Evolutionary conservation across 2,888 invertebrate species (phyloP).

Genomic region (Lycia hirtaria): DNA sequence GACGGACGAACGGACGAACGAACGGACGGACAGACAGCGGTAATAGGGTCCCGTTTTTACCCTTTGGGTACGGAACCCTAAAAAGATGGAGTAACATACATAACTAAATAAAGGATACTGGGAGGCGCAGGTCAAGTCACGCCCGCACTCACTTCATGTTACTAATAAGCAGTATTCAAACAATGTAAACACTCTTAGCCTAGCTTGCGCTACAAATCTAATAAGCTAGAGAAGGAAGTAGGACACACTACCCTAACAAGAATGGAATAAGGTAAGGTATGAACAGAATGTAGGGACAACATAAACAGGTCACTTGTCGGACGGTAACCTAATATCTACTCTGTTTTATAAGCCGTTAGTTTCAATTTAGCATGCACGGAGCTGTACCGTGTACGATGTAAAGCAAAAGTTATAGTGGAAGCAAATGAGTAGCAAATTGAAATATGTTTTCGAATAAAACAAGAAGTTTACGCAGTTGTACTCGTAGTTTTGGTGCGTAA

Average conservation of each 20-base stretch:
- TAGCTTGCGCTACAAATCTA: slow-evolving; percentile 12
- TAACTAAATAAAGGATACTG: no score
- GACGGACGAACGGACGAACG: no score
- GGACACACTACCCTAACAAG: slow-evolving; percentile 50
- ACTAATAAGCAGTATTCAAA: no score
- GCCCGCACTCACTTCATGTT: no score
- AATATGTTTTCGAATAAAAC: slow-evolving; percentile 17
- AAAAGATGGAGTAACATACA: no score
- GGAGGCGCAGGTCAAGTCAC: no score
- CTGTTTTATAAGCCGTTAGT: slow-evolving; percentile 65
- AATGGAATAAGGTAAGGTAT: slow-evolving; percentile 56
- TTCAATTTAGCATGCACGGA: slow-evolving; percentile 66
- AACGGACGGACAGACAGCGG: no score
- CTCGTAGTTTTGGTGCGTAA: no score
- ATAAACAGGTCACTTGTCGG: slow-evolving; percentile 71
- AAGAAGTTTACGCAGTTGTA: no score
- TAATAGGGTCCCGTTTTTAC: no score
- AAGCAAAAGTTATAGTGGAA: slow-evolving; percentile 75
- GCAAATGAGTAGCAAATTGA: slow-evolving; percentile 71
- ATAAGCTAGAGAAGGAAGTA: slow-evolving; percentile 14
- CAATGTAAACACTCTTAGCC: no score
- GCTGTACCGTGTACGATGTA: slow-evolving; percentile 56
- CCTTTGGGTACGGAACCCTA: no score
- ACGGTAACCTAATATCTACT: slow-evolving; percentile 65
- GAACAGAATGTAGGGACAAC: slow-evolving; percentile 59